Percentiles rank a stretch among this genome's conserved stretches.
Conservation (phyloP, 2,797 vertebrate species). For the Pygocentrus nattereri region DNA sequence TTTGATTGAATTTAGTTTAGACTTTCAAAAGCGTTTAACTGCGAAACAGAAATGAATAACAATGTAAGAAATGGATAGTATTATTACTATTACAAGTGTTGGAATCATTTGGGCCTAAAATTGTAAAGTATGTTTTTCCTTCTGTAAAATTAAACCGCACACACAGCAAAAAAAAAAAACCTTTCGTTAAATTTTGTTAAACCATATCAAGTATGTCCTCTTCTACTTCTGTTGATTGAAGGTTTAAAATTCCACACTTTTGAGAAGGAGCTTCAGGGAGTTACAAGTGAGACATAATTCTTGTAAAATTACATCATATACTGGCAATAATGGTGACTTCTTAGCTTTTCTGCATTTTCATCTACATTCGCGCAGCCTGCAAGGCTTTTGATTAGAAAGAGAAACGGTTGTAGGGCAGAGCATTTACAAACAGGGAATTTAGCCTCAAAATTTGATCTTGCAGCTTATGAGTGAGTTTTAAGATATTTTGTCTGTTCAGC, state of each 20-base stretch:
- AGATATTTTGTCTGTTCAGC: constrained; percentile 20
- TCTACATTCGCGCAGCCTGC: background rate
- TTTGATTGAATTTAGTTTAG: too few species aligned
- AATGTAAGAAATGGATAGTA: too few species aligned
- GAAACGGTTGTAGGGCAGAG: background rate
- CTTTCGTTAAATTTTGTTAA: too few species aligned
- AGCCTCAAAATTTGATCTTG: constrained; percentile 3
- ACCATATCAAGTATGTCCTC: background rate
- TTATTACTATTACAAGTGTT: too few species aligned
- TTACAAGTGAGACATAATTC: background rate
- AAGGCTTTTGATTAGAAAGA: background rate
- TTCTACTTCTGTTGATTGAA: background rate
- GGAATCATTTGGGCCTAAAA: too few species aligned
- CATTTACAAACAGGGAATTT: background rate
- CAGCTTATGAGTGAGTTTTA: background rate
- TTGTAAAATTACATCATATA: background rate
- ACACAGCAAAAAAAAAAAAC: too few species aligned
- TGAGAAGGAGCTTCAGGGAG: background rate
- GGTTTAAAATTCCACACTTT: background rate
- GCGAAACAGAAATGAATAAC: too few species aligned
- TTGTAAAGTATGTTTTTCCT: too few species aligned
- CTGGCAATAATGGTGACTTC: background rate
- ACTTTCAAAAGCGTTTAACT: too few species aligned
- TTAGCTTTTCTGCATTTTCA: background rate
- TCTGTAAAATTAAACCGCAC: too few species aligned